These are phyloP conservation scores for Marmota flaviventris DNA, from an alignment of 2,113 vertebrate genomes.

Conservation along the genomic window DNA sequence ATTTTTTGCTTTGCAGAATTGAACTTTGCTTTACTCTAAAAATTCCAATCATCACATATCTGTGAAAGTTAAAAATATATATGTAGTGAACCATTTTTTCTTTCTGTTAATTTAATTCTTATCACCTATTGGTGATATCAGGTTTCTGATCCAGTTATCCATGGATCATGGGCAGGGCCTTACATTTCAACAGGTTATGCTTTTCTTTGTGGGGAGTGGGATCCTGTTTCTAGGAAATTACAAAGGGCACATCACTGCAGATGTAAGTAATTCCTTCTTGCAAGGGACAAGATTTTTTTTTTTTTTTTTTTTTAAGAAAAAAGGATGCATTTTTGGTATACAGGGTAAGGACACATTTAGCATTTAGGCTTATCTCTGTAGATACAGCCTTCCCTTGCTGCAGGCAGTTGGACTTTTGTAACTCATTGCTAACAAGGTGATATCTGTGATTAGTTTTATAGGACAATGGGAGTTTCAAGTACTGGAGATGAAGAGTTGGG, in stretches of 20 bases:
- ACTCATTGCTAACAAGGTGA: not conserved
- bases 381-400: constrained; percentile 6
- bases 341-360: constrained; percentile 71
- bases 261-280: not conserved
- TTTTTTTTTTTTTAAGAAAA: not conserved
- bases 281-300: not conserved
- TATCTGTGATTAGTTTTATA: constrained; percentile 25
- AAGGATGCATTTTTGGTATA: constrained; percentile 60
- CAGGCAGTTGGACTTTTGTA: constrained; percentile 46
- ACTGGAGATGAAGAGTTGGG: not conserved
- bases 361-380: not conserved
- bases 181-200: not conserved
- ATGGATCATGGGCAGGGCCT: not conserved
- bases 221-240: constrained; percentile 16
- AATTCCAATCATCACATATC: constrained; percentile 64
- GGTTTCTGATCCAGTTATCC: constrained; percentile 27
- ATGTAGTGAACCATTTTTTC: constrained; percentile 47
- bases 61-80: constrained; percentile 58
- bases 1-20: constrained; percentile 53
- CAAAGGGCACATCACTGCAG: not conserved
- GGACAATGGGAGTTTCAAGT: constrained; percentile 7
- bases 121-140: not conserved
- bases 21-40: constrained; percentile 69
- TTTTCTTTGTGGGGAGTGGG: not conserved
- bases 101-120: constrained; percentile 36